Base-by-base conservation (phyloP, 2,888 invertebrate genomes). In the Nemotelus pantherinus region DNA sequence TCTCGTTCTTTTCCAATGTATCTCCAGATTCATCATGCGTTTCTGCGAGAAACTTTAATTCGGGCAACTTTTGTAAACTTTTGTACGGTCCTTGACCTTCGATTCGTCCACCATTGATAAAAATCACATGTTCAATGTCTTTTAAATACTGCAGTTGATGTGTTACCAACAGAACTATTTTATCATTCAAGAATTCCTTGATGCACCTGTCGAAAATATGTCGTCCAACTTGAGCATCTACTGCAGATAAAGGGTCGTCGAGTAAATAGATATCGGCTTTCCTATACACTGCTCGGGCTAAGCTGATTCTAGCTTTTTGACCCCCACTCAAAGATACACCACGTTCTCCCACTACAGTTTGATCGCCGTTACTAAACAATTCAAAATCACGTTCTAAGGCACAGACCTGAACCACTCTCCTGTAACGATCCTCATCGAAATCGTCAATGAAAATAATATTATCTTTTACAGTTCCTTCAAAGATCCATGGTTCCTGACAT, bases 361-460 rank as follows among this genome's bases (percentile, higher is more conserved):
- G 82, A 81, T 90, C 90, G 0, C 89, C 88, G 39, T 86, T 81
- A 86, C 83, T 93, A 87, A 86, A 90, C 81, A 82, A 91, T 89
- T 89, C 88, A 81, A 94, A 88, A 84, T 94, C 94, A 80, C 88
- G 87, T 81, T 90, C 88, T 77, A 93, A 84, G 2, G 91, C 90
- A 83, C 92, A 92, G 0, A 89, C 90, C 78, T 88, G 88, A 0
- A 91, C 85, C 0, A 92, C 90, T 71, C 87, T 87, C 7, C 84
- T 83, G 78, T 87, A 87, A 2, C 88, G 84, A 3, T 87, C 84
- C 67, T 92, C 91, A 91, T 93, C 80, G 90, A 89, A 83, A 90
- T 87, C 86, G 79, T 88, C 91, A 0, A 98, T 98, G 86, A 99
- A 98, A 2, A 97, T 86, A 80, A 99, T 96, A 86, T 99, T 99